Base-by-base conservation (phyloP, 1,140 invertebrate species). In the Charaxes varanes region DNA sequence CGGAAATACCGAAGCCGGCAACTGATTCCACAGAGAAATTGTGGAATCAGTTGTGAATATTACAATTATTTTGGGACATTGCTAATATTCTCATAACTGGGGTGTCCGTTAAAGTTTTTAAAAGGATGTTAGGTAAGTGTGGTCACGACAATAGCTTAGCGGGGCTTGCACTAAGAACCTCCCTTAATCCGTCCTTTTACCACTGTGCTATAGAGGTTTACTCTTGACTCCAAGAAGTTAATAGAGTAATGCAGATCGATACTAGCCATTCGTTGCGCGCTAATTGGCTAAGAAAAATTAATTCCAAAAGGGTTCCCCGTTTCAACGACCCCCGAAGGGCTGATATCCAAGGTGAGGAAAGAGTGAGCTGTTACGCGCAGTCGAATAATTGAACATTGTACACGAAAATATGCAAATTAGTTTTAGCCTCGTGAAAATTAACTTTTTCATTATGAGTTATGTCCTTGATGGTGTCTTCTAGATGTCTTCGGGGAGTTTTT, bases 381-480 rank as follows among this genome's bases (percentile, higher is more conserved):
- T 66, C 58, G 55, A 64, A 78, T 81, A 81, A 78, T 78, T 73
- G 69, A 68, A 66, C 53, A 53, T 50, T 50, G 62, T 62, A 54
- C 47, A 67, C 62, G 70, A 78, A 79, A 79, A 82, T 82, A 79
- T 79, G 74, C 60, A 82, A 79, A 79, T 79, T 62, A 70, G 54
- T 47, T 59, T 61, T 60, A 47, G 58, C 66, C 48, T 61, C 55
- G 65, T 65, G 69, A 69, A 78, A 82, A 82, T 82, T 76, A 78
- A 82, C 78, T 82, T 82, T 82, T 82, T 82, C 78, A 82, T 82
- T 55, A 82, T 82, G 77, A 77, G 79, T 81, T 78, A 81, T 76
- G 68, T 79, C 74, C 61, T 76, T 58, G 44, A 70, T 58, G 59
- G 49, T 68, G 62, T 81, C 70, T 74, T 73, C 51, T 48, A 41